Evolutionary conservation across 2,113 vertebrate genomes (phyloP).

Genomic region (Limnothrissa miodon): DNA sequence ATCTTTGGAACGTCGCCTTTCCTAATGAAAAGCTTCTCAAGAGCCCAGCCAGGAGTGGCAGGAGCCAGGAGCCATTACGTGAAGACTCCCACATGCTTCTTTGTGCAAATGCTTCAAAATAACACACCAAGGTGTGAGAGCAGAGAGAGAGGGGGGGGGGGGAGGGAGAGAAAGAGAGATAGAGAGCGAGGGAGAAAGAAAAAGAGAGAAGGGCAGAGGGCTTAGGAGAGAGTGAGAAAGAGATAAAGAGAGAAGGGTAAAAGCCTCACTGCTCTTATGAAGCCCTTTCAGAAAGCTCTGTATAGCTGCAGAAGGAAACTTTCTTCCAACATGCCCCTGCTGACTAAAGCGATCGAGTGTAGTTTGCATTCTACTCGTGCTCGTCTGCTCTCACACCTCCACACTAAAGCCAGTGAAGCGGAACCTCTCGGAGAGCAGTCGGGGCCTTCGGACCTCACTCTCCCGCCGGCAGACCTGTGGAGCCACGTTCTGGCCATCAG

Average conservation of each 20-base stretch:
- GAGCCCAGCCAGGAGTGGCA: constrained; percentile 37
- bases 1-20: constrained; percentile 46
- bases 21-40: constrained; percentile 45
- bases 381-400: background rate
- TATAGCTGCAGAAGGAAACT: background rate
- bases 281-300: background rate
- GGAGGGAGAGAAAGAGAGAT: no score
- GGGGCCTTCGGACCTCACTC: background rate
- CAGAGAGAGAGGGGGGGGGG: background rate
- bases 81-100: constrained; percentile 36
- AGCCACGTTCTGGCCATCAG: background rate
- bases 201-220: no score
- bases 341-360: constrained; percentile 30
- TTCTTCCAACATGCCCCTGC: background rate
- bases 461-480: background rate
- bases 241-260: no score
- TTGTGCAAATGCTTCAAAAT: constrained; percentile 27
- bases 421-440: background rate
- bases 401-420: background rate
- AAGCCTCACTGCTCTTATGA: background rate
- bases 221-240: no score
- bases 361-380: constrained; percentile 9
- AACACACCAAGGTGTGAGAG: constrained; percentile 36
- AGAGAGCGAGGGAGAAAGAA: no score
- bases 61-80: constrained; percentile 58